phyloP scores from a whole-genome alignment of 1,140 invertebrate genomes.

The Dendroctonus ponderosae region DNA sequence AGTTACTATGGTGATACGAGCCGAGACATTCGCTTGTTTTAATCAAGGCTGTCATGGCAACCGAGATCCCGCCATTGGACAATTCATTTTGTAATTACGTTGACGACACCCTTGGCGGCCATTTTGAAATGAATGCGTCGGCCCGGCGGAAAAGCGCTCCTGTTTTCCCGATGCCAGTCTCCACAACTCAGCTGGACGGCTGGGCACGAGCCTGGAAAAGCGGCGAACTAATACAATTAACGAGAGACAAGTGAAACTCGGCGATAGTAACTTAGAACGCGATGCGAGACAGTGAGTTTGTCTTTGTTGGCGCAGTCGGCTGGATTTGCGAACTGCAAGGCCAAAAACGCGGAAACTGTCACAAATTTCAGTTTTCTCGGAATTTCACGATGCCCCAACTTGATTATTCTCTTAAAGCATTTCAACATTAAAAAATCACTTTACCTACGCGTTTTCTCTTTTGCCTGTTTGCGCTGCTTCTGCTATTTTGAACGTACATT shows the following conservation, averaged over 20 bases:
- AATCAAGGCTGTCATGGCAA: conserved; percentile 54
- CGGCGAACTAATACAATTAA: conserved; percentile 53
- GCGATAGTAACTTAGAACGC: conserved; percentile 50
- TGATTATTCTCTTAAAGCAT: no score
- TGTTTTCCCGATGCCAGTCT: conserved; percentile 32
- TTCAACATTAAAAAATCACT: no score
- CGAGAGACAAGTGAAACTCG: conserved; percentile 53
- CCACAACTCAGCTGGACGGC: conserved; percentile 39
- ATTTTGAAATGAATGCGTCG: conserved; percentile 51
- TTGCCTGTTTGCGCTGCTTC: no score
- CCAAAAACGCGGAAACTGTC: not conserved
- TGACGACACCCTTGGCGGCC: conserved; percentile 54
- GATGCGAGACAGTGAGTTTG: conserved; percentile 28
- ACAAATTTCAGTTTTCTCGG: not conserved
- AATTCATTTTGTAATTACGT: conserved; percentile 55
- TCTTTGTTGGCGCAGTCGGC: conserved; percentile 19
- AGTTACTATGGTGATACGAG: conserved; percentile 47
- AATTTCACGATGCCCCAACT: no score
- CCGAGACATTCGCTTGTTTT: conserved; percentile 52
- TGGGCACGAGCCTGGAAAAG: conserved; percentile 44
- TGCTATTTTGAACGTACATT: no score
- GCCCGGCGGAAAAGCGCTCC: conserved; percentile 41
- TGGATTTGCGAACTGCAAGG: not conserved
- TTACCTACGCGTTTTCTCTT: no score
- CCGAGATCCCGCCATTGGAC: conserved; percentile 53